Base-by-base conservation (phyloP, 2,888 invertebrate species). In the Bhutanitis thaidina region DNA sequence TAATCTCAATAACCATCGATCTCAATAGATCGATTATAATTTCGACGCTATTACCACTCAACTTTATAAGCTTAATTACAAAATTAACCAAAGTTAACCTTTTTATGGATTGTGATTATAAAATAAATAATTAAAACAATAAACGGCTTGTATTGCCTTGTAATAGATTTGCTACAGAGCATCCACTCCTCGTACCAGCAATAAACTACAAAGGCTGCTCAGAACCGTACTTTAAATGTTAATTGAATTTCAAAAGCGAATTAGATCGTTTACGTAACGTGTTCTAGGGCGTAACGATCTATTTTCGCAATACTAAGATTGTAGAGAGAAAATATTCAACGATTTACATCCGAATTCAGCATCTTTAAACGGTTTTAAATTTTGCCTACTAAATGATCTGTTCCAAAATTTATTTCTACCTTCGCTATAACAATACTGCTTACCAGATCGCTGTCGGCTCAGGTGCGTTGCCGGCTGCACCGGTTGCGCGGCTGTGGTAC, bases 141-240 rank as follows among this genome's bases (percentile, higher is more conserved):
- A 27, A 20, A 10, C 15, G 27, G 25, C 29, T 45, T 4, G 41
- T 40, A 36, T 49, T 13, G 20, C 43, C 43, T 49, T 49, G 49
- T 36, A 43, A 49, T 37, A 49, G 49, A 49, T 43, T 34, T 38
- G 20, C 37, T 32, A 49, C 34, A 49, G 34, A 43, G 30, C 20
- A 49, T 38, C 37, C 30, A 45, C 30, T 45, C 10, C 34, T 49
- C n/a, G 30, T 13, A 14, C n/a, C 29, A 7, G 41, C 34, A 25
- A 37, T 20, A 43, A 4, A 38, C 9, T 29, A 44, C 41, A 49
- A 49, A 12, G 15, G 3, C 27, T 9, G 16, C 40, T 29, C 40
- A 40, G 40, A 45, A 34, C 5, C 32, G 29, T 15, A 27, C 9
- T 43, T 43, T 13, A 44, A 39, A 39, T 44, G 50, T 50, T 44